These are phyloP conservation scores for Anodontia alba DNA, from an alignment of 2,888 invertebrate genomes.

Conservation along the genomic window DNA sequence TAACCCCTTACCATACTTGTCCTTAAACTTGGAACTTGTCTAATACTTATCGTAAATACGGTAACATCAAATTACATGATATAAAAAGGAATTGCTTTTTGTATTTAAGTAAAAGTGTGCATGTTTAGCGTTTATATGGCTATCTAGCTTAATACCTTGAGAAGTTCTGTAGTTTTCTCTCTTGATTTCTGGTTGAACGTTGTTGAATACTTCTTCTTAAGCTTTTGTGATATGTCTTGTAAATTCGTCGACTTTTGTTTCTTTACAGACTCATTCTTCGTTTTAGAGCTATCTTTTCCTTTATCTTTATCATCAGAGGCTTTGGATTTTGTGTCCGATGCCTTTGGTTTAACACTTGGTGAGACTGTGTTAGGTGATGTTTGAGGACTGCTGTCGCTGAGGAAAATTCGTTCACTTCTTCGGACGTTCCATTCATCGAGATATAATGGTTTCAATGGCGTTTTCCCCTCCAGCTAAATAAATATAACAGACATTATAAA, in stretches of 20 bases:
- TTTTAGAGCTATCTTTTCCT: conserved; percentile 35
- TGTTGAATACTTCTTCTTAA: conserved; percentile 79
- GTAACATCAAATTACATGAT: no score
- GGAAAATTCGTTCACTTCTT: conserved; percentile 85
- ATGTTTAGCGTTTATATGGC: no score
- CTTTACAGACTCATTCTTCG: conserved; percentile 45
- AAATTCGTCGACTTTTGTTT: conserved; percentile 59
- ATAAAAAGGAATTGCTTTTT: no score
- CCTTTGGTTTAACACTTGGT: conserved; percentile 18
- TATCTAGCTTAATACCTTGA: no score
- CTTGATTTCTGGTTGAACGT: conserved; percentile 56
- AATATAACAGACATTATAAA: neutral
- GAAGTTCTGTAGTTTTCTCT: conserved; percentile 54
- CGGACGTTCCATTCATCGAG: conserved; percentile 83
- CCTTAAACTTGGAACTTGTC: no score
- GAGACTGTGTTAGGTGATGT: conserved; percentile 69
- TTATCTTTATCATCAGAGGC: conserved; percentile 30
- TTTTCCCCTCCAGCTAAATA: conserved; percentile 66
- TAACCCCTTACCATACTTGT: no score
- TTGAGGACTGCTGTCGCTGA: conserved; percentile 82
- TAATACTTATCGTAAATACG: no score
- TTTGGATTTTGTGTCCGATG: conserved; percentile 22
- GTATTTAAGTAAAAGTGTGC: no score
- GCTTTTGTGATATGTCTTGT: conserved; percentile 76
- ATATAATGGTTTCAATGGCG: conserved; percentile 74